Conservation (phyloP, 92 coral and sea anemone species). For the Porites rus region DNA sequence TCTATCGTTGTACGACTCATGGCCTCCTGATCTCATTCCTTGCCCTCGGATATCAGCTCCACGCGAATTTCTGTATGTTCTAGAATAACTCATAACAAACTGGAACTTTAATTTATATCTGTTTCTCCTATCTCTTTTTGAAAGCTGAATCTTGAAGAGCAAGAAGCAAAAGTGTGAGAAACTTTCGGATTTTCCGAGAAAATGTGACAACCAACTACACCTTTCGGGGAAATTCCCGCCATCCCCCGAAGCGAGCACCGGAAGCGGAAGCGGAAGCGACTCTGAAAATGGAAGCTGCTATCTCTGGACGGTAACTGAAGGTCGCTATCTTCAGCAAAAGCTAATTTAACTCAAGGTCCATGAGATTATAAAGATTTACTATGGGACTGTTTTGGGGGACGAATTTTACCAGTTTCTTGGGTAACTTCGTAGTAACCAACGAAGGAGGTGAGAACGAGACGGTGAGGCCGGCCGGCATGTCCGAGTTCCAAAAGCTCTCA, state of each 20-base stretch:
- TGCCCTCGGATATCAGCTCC: background rate
- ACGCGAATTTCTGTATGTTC: constrained; percentile 2
- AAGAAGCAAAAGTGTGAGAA: background rate
- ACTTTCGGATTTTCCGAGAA: background rate
- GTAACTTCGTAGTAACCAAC: too few relatives aligned
- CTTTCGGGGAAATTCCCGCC: constrained; percentile 1
- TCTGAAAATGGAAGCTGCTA: too few relatives aligned
- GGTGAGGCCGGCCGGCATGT: too few relatives aligned
- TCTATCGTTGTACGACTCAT: background rate
- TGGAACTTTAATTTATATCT: too few relatives aligned
- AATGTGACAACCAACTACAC: background rate
- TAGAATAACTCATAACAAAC: constrained; percentile 14
- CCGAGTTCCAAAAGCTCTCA: too few relatives aligned
- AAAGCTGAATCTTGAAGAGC: background rate
- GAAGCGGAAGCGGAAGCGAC: background rate
- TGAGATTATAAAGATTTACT: too few relatives aligned
- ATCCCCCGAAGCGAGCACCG: background rate
- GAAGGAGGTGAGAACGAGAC: too few relatives aligned
- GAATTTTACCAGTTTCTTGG: too few relatives aligned
- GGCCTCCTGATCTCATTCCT: background rate
- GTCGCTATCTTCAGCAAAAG: too few relatives aligned
- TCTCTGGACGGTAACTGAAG: too few relatives aligned
- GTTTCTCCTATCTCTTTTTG: background rate
- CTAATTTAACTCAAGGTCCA: too few relatives aligned
- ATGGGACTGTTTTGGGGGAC: too few relatives aligned